phyloP scores from a whole-genome alignment of 2,888 invertebrate species.

The Dryococelus australis region DNA sequence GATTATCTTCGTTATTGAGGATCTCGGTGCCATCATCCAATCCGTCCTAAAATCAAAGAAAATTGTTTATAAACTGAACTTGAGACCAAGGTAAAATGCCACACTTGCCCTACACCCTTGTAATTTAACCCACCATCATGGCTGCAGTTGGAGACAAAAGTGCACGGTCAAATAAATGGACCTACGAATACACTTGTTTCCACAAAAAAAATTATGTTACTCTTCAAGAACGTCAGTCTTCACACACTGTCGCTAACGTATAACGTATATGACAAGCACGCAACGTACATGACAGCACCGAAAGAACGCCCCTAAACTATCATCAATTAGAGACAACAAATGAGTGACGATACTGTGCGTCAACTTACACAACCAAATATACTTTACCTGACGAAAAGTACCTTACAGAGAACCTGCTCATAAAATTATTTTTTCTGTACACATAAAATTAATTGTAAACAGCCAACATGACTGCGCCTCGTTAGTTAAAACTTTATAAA shows the following conservation, averaged over 20 bases:
- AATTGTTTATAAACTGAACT: not conserved
- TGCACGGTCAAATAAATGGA: not conserved
- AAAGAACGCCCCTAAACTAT: not conserved
- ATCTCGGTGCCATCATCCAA: constrained; percentile 45
- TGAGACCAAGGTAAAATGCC: not conserved
- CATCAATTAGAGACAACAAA: not conserved
- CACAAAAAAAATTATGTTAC: not conserved
- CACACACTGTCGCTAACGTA: not conserved
- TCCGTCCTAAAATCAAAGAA: constrained; percentile 41
- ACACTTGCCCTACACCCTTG: not conserved
- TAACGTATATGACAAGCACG: not conserved
- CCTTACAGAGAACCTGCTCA: not conserved
- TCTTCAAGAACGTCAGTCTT: not conserved
- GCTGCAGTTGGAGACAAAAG: constrained; percentile 20
- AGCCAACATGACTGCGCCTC: too few relatives aligned
- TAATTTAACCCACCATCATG: constrained; percentile 37
- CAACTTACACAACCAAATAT: not conserved
- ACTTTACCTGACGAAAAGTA: not conserved
- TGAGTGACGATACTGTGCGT: not conserved
- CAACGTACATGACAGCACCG: not conserved
- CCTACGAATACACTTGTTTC: not conserved
- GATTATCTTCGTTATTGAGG: constrained; percentile 42
- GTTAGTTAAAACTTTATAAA: too few relatives aligned
- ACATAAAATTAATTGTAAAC: too few relatives aligned
- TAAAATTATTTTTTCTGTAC: not conserved